These are phyloP conservation scores for Orientallactaga sibirica DNA, from an alignment of 2,797 vertebrate genomes.

Conservation along the genomic window DNA sequence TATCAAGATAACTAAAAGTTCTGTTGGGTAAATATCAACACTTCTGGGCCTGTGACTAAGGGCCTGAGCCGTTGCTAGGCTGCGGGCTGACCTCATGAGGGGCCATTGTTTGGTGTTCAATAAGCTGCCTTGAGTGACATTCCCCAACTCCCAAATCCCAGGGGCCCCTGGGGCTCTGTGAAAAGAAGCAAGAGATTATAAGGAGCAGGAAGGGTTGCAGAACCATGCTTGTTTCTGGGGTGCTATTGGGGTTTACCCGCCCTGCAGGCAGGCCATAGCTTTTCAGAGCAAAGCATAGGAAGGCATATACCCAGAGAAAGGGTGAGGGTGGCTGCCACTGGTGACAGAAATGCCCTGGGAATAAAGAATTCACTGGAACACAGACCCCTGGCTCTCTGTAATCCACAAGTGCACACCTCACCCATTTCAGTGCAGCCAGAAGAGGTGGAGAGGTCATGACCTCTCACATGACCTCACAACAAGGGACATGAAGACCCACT, in stretches of 20 bases:
- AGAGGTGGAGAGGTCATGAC: background rate
- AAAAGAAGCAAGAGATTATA: constrained; percentile 61
- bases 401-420: background rate
- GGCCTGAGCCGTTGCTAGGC: constrained; percentile 79
- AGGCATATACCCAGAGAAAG: background rate
- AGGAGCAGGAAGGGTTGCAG: constrained; percentile 21
- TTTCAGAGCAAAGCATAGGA: constrained; percentile 32
- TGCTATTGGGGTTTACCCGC: background rate
- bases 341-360: background rate
- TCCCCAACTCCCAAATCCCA: constrained; percentile 70
- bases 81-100: constrained; percentile 75
- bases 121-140: constrained; percentile 74
- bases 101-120: constrained; percentile 77
- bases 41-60: constrained; percentile 74
- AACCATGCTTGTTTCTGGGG: constrained; percentile 14
- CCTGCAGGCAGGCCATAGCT: background rate
- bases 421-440: background rate
- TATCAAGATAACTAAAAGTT: constrained; percentile 60
- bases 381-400: background rate
- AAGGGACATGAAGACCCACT: constrained; percentile 8
- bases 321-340: background rate
- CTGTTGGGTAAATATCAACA: constrained; percentile 73
- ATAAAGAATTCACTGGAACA: background rate
- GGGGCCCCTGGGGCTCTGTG: constrained; percentile 60
- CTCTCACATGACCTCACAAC: background rate